Base-by-base conservation (phyloP, 37 sponge, comb jelly and placozoan species). In the Axinella damicornis region DNA sequence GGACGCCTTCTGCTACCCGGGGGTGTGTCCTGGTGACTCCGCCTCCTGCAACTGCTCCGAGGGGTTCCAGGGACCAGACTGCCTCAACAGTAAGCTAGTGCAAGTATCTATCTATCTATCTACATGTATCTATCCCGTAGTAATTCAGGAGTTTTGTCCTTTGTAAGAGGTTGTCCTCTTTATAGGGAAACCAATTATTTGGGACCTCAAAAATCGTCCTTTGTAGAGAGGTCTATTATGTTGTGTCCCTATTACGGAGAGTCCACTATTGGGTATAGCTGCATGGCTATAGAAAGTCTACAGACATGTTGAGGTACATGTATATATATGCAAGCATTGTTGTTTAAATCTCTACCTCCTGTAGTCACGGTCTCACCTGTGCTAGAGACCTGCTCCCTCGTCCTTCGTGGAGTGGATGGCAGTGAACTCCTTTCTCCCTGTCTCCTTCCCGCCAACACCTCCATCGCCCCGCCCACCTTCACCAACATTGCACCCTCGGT, bases 1-100 rank as follows among this genome's bases (percentile, higher is more conserved):
- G 83, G 24, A 33, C 0, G 37, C 57, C 2, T 89, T 81, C 67
- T 93, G 94, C 53, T 93, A 82, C 74, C 94, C 94, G 66, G 94
- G 94, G 14, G 82, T 84, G 71, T 93, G 94, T 63, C 63, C 79
- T 35, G 74, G 58, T 63, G 54, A 35, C 1, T 38, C 53, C 30
- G 33, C 57, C 20, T 88, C 89, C 30, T 93, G 94, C 56, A 78
- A 85, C 56, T 93, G 94, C 34, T 37, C 73, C 1, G 69, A n/a
- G 5, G 94, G 94, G 0, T 93, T 93, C 62, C 28, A 81, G 18
- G 87, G 89, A 36, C 30, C 34, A 6, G 78, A 86, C 87, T 93
- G 94, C 70, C 69, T 93, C 14, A 68, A 81, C 34, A 85, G 94
- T 93, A 41, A 88, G 93, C 62, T 2, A 59, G 17, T 30, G 13